Percentiles rank a stretch among this genome's conserved stretches.
Evolutionary conservation across 2,113 vertebrate species (phyloP).

Genomic region (Brachypteracias leptosomus): DNA sequence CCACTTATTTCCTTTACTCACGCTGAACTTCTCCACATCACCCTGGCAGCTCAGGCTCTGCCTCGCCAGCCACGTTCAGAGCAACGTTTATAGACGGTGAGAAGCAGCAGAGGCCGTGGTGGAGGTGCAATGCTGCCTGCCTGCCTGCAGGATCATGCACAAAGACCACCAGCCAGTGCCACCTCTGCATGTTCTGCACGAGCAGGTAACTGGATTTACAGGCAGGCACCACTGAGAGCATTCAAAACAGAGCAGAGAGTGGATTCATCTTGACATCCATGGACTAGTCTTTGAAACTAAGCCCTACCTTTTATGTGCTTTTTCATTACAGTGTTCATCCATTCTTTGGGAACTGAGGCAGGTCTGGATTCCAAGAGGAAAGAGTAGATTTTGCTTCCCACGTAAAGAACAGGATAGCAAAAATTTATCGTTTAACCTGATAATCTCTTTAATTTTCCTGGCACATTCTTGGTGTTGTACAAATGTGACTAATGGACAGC

Average conservation of each 20-base stretch:
- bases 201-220: neutral
- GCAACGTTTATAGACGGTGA: neutral
- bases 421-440: neutral
- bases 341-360: neutral
- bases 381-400: neutral
- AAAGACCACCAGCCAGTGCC: accelerated
- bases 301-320: neutral
- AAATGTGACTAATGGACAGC: neutral
- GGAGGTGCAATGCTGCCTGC: accelerated
- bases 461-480: neutral
- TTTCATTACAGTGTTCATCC: neutral
- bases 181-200: accelerated
- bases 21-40: accelerated
- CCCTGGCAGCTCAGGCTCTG: accelerated
- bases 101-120: neutral
- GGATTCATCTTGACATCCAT: neutral
- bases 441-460: neutral
- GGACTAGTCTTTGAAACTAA: neutral
- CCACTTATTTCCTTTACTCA: neutral
- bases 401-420: neutral
- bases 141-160: accelerated
- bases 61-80: accelerated
- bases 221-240: neutral
- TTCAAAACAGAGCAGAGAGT: accelerated
- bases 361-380: neutral